Conservation (phyloP, 2,113 vertebrate species). For the Triplophysa tibetana region DNA sequence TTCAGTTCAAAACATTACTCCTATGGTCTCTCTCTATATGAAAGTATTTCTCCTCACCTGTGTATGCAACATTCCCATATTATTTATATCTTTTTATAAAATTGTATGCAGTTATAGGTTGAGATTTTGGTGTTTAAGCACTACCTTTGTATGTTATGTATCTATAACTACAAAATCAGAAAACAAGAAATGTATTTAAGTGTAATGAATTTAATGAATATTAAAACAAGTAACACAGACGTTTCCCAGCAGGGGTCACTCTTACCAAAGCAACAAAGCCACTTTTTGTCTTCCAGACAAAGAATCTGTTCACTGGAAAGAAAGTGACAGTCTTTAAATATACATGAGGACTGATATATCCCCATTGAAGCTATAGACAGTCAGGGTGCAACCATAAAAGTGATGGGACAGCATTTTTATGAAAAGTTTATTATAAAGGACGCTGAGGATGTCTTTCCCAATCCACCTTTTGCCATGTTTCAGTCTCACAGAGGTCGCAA, state of each 20-base stretch:
- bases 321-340: constrained; percentile 32
- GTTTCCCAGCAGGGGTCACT: constrained; percentile 69
- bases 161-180: background rate
- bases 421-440: constrained; percentile 47
- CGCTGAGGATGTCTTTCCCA: constrained; percentile 32
- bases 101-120: too few relatives aligned
- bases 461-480: constrained; percentile 15
- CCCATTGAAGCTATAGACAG: constrained; percentile 47
- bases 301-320: constrained; percentile 3
- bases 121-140: too few relatives aligned
- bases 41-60: too few relatives aligned
- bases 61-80: too few relatives aligned
- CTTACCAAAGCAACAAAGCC: constrained; percentile 53
- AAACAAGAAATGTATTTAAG: background rate
- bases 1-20: too few relatives aligned
- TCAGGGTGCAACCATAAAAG: constrained; percentile 32
- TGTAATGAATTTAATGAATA: too few relatives aligned
- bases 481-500: background rate
- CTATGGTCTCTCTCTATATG: too few relatives aligned
- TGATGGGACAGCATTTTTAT: constrained; percentile 39
- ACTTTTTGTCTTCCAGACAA: background rate
- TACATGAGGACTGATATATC: constrained; percentile 33
- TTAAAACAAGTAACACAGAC: background rate
- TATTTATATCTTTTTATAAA: too few relatives aligned
- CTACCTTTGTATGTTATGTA: too few relatives aligned